Base-by-base conservation (phyloP, 2,888 invertebrate genomes). In the Volucella bombylans region DNA sequence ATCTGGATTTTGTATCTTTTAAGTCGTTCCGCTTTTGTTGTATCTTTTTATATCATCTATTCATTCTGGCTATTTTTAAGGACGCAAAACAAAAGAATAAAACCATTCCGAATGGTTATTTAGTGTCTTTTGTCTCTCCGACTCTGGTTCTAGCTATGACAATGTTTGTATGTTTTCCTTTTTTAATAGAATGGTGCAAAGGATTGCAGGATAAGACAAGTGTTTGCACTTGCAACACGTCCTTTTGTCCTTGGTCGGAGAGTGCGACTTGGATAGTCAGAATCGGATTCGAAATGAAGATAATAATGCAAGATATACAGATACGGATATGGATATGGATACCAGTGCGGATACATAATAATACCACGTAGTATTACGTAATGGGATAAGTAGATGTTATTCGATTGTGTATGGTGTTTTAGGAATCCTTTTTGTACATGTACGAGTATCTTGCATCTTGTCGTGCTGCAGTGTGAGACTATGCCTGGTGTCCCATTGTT, bases 311-410 rank as follows among this genome's bases (percentile, higher is more conserved):
- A 31, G 18, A 2, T 12, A 8, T 6, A 15, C 38, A 49, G 47
- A 52, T 38, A 43, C 52, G 55, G 41, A 47, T 47, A 41, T 38
- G 43, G 61, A 80, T 61, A 76, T 54, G 72, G 81, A 85, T 72
- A 81, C 81, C 76, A 81, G 81, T 72, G 72, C 71, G 82, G 69
- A 61, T 71, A 85, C 76, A 85, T 85, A 85, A 85, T 81, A 77
- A 85, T 81, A 85, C 85, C 85, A 85, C 85, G 85, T 85, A 85
- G 76, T 68, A 68, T 76, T 85, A 76, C 85, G 81, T 81, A 85
- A 85, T 85, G 85, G 81, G 85, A 85, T 85, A 85, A 85, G 80
- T 81, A 85, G 85, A 85, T 85, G 85, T 85, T 85, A 85, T 85
- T 85, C 77, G 80, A 85, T 85, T 85, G 76, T 77, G 76, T 57